Percentiles rank a stretch among this genome's conserved stretches.
These are phyloP conservation scores for Cisticola juncidis DNA, from an alignment of 2,113 vertebrate species.

Conservation along the genomic window DNA sequence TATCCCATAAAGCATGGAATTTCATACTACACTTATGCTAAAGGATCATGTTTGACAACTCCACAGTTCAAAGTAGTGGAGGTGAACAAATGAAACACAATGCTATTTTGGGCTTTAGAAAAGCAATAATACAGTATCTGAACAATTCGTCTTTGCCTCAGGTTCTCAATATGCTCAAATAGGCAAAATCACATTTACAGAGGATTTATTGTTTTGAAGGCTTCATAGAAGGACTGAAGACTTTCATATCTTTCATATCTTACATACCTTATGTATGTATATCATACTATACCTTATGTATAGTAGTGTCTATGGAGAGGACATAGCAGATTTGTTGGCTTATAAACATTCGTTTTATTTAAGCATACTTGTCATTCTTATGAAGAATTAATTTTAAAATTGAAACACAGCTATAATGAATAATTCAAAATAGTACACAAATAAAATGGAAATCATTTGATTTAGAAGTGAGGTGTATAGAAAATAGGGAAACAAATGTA, in stretches of 20 bases:
- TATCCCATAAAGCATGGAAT: background rate
- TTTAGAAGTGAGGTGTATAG: background rate
- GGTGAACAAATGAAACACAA: background rate
- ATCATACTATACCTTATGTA: background rate
- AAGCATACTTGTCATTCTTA: background rate
- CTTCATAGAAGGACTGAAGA: background rate
- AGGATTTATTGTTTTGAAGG: background rate
- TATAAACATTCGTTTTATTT: background rate
- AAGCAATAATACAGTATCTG: background rate
- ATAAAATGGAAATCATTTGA: background rate
- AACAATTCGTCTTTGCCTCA: background rate
- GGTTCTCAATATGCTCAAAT: background rate
- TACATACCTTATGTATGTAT: background rate
- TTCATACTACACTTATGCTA: background rate
- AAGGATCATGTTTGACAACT: background rate
- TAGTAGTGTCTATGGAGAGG: background rate
- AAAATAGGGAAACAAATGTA: background rate
- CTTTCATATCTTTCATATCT: background rate
- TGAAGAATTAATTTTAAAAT: background rate
- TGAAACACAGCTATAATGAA: background rate
- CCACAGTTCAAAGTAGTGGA: background rate
- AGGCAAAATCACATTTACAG: background rate
- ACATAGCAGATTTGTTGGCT: background rate
- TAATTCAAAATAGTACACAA: background rate
- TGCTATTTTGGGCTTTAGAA: background rate